Base-by-base conservation (phyloP, 1,140 invertebrate species). In the Camponotus floridanus region DNA sequence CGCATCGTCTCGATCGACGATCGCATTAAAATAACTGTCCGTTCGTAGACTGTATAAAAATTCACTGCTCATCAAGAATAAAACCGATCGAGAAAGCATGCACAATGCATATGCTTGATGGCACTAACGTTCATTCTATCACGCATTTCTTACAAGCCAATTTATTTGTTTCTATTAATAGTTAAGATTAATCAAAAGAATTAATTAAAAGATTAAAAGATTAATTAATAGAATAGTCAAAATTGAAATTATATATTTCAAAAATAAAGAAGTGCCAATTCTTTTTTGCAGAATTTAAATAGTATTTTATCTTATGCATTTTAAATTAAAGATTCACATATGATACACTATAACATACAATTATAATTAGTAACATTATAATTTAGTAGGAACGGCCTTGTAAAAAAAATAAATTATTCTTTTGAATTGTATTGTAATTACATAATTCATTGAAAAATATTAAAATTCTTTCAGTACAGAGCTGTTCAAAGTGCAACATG, bases 1-100 rank as follows among this genome's bases (percentile, higher is more conserved):
- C 79, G 42, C 68, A 83, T 83, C 79, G 79, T 83, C 79, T 83
- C 79, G 68, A 83, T 74, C 79, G 68, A 83, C 79, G 68, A 83
- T 73, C 39, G 79, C 68, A 83, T 83, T 83, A 83, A 83, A 83
- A 83, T 83, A 83, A 83, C 79, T 74, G 55, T 18, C 73, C 68
- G 55, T 45, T 61, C 55, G 68, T 74, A 71, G 51, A 59, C 39
- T 45, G 67, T 73, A 48, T 74, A 83, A 83, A 83, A 74, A 83
- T 62, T 83, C 39, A 74, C 5, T n/a, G 18, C 5, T 45, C 39
- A 83, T 74, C 68, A 26, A 83, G 79, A 83, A 83, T 83, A 83
- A 83, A 83, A 83, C 36, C 68, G 79, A 83, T 83, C 39, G 57
- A 33, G 55, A 73, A 61, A 61, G n/a, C 18, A 70, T 51, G 65